Conservation (phyloP, 1,140 invertebrate genomes). For the Subanguina moxae region DNA sequence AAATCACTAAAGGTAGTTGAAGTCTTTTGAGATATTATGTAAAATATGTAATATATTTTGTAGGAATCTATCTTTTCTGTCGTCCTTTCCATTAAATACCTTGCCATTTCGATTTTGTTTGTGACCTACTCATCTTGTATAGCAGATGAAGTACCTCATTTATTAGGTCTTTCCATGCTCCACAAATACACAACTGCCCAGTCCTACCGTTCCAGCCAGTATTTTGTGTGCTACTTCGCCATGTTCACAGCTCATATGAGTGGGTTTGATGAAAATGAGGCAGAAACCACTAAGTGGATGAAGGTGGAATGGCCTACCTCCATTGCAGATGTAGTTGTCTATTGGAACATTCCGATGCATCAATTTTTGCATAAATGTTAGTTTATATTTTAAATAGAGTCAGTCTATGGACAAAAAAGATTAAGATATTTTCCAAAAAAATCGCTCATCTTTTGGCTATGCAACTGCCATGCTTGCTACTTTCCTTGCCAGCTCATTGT, state of each 20-base stretch:
- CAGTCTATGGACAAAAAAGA: neutral
- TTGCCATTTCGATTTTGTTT: neutral
- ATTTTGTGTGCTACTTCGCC: conserved; percentile 35
- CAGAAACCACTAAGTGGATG: conserved; percentile 18
- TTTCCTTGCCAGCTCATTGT: conserved; percentile 24
- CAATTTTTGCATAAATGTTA: conserved; percentile 40
- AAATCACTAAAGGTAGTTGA: neutral
- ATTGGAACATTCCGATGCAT: conserved; percentile 42
- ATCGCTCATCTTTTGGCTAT: conserved; percentile 2
- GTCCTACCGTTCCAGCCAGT: conserved; percentile 37
- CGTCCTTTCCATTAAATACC: neutral
- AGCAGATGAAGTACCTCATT: neutral
- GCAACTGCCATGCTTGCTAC: conserved; percentile 22
- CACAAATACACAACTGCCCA: conserved; percentile 28
- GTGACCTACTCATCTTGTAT: conserved; percentile 3
- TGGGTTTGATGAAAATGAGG: neutral
- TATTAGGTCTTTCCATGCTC: neutral
- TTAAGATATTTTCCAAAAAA: conserved; percentile 31
- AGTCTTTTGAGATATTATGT: neutral
- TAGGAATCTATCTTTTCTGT: neutral
- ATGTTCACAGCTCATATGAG: conserved; percentile 5
- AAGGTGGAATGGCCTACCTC: conserved; percentile 34
- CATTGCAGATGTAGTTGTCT: conserved; percentile 31
- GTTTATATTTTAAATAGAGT: neutral
- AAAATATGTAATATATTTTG: neutral